Percentiles rank a stretch among this genome's conserved stretches.
Evolutionary conservation across 2,113 vertebrate genomes (phyloP).

Genomic region (Phaethornis superciliosus): DNA sequence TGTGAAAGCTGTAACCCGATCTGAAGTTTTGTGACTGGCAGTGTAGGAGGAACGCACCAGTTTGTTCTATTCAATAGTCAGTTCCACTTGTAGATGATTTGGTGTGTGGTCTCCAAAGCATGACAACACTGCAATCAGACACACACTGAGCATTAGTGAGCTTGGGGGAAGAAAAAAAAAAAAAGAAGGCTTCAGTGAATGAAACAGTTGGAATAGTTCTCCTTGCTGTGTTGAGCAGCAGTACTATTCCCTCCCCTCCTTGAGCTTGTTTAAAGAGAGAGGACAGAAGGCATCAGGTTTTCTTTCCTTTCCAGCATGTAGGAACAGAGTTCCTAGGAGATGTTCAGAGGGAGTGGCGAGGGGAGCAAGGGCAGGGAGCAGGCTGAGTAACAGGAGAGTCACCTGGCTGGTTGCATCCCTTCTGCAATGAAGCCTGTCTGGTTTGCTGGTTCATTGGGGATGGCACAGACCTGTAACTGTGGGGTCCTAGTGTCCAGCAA

Average conservation of each 20-base stretch:
- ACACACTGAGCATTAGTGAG: neutral
- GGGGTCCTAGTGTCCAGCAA: neutral
- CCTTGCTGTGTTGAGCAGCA: neutral
- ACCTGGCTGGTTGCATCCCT: constrained; percentile 17
- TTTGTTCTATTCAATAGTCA: neutral
- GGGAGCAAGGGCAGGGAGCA: neutral
- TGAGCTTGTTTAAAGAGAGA: neutral
- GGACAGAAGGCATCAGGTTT: neutral
- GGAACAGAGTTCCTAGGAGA: constrained; percentile 45
- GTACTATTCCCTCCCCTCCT: neutral
- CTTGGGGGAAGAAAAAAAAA: neutral
- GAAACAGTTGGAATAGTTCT: neutral
- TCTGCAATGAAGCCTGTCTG: neutral
- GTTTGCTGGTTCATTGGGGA: constrained; percentile 34
- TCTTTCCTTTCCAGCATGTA: constrained; percentile 38
- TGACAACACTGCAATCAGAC: neutral
- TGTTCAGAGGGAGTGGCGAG: constrained; percentile 53
- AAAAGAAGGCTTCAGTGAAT: neutral
- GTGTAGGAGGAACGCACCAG: neutral
- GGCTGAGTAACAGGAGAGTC: constrained; percentile 49
- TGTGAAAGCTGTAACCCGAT: neutral
- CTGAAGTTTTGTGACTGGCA: neutral
- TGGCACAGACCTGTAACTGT: neutral
- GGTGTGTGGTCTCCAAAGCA: neutral
- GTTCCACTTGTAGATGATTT: neutral